Base-by-base conservation (phyloP, 2,797 vertebrate genomes). In the Coregonus sp. region DNA sequence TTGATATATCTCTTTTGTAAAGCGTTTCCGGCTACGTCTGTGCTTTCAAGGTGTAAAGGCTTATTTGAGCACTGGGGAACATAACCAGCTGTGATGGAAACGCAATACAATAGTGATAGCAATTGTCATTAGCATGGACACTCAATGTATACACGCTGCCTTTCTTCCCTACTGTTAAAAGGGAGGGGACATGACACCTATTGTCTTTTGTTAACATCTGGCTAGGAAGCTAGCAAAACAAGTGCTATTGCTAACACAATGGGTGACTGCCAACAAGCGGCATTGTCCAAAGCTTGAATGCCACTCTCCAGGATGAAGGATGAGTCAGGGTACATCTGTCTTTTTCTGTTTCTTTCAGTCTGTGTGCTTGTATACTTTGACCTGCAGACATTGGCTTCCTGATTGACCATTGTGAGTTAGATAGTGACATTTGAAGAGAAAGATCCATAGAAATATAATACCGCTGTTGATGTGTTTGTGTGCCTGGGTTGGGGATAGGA, bases 81-180 rank as follows among this genome's bases (percentile, higher is more conserved):
- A 16, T 51, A 52, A 52, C 70, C 47, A 72, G 20, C 14, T 25
- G 29, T 29, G 47, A 52, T 18, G 9, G 50, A 5, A 29, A 31
- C 18, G 5, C 18, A 50, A 29, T 16, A 33, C 50, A 12, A 47
- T 47, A 47, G 40, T 2, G 14, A 31, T 16, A 1, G 16, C 68
- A 70, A 47, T 70, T 70, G 5, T 7, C 5, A 52, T 54, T 52
- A 72, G 29, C 70, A 70, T 25, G n/a, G n/a, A 47, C 69, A 51
- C 47, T 47, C 37, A 16, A 50, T 9, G n/a, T 40, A 9, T 40
- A 47, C 18, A 3, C n/a, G 12, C 20, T 20, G 18, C 40, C 35
- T 70, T 9, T 70, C 50, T 14, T 71, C 37, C 40, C 50, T 31
- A 16, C 20, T 31, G 20, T 18, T 18, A 33, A 15, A 29, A 31